Percentiles rank a stretch among this genome's conserved stretches.
Evolutionary conservation across 92 coral and sea anemone species (phyloP).

Genomic region (Phenganax subtilis): DNA sequence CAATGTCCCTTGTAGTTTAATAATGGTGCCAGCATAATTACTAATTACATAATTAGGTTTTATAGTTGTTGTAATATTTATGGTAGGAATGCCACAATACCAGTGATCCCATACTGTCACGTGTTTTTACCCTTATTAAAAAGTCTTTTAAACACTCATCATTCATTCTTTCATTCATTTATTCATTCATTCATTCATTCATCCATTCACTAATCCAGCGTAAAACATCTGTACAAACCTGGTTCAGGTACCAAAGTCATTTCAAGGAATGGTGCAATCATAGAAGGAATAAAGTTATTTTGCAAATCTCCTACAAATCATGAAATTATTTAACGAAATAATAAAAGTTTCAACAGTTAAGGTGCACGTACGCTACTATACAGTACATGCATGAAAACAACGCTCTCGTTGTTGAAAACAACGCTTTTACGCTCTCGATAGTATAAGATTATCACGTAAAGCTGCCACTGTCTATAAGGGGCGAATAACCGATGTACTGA

Average conservation of each 20-base stretch:
- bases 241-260: slow-evolving; percentile 89
- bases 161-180: too few species aligned
- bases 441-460: background rate
- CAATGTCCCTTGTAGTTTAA: too few species aligned
- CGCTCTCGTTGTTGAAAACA: background rate
- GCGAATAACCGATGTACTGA: background rate
- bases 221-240: slow-evolving; percentile 47
- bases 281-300: slow-evolving; percentile 69
- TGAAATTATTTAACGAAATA: background rate
- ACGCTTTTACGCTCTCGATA: background rate
- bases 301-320: slow-evolving; percentile 63
- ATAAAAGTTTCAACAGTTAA: background rate
- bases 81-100: too few species aligned
- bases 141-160: too few species aligned
- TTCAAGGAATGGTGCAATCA: slow-evolving; percentile 89
- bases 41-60: too few species aligned
- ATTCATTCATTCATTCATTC: too few species aligned
- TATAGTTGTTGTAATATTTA: too few species aligned
- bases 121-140: too few species aligned
- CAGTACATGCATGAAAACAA: too few species aligned
- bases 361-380: too few species aligned
- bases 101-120: too few species aligned
- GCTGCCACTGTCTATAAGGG: background rate
- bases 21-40: too few species aligned
- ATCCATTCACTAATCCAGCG: background rate